Evolutionary conservation across 2,888 invertebrate species (phyloP).

Genomic region (Aphidoletes aphidimyza): DNA sequence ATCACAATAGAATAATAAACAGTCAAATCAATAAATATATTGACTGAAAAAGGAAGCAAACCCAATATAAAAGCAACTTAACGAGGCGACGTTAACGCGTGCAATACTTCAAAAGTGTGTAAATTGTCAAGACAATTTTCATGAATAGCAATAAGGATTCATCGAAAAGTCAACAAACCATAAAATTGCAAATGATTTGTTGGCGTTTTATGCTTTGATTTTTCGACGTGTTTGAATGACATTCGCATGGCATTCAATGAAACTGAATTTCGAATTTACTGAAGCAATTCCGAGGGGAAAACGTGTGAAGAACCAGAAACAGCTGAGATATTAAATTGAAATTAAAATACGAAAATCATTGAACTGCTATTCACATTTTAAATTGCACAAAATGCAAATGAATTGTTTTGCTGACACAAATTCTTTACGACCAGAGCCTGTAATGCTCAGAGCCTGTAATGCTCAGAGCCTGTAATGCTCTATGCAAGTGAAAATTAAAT

Average conservation of each 20-base stretch:
- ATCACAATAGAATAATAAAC: neutral
- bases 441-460: too few species aligned
- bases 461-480: too few species aligned
- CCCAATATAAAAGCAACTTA: neutral
- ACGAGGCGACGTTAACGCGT: neutral
- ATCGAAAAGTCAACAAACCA: slow-evolving; percentile 33
- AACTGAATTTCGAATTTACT: too few species aligned
- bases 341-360: slow-evolving; percentile 1
- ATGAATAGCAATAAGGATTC: neutral
- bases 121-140: neutral
- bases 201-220: neutral
- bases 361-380: neutral
- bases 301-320: neutral
- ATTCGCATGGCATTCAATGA: too few species aligned
- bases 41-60: neutral
- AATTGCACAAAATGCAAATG: neutral
- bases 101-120: neutral
- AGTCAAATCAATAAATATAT: neutral
- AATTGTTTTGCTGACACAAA: neutral
- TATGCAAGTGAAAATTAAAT: neutral
- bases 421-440: too few species aligned
- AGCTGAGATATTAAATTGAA: neutral
- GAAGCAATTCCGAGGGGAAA: neutral
- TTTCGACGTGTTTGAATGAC: too few species aligned
- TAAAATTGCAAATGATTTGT: slow-evolving; percentile 9